A percentile compares a stretch with the other conserved stretches of the same genome.
phyloP scores from a whole-genome alignment of 2,797 vertebrate species.

The Perdix hodgsoniae region DNA sequence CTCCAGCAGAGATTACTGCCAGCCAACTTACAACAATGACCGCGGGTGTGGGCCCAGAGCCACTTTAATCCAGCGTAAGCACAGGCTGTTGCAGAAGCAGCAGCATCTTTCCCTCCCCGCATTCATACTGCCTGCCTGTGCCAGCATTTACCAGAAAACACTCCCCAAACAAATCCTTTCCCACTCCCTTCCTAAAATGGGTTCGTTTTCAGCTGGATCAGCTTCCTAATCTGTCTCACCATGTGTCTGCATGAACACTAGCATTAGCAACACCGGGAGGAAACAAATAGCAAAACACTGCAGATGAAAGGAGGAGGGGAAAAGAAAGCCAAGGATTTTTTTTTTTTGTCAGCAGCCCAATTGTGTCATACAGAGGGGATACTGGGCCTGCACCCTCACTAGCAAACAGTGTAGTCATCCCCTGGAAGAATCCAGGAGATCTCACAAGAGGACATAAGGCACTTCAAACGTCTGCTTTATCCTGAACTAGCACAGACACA shows the following conservation, averaged over 20 bases:
- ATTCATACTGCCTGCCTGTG: not conserved
- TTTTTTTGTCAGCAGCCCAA: not conserved
- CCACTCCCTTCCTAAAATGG: conserved; percentile 30
- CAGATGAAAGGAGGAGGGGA: not conserved
- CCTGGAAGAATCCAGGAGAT: not conserved
- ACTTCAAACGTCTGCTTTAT: not conserved
- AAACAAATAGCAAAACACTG: conserved; percentile 45
- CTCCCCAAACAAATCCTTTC: conserved; percentile 41
- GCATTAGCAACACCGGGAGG: conserved; percentile 52
- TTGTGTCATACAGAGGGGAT: not conserved
- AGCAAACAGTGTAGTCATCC: not conserved
- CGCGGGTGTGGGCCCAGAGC: not conserved
- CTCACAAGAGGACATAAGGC: not conserved
- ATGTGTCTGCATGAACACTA: conserved; percentile 34
- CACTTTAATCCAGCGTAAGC: conserved; percentile 7
- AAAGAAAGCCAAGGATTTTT: not conserved
- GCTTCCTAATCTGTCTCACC: conserved; percentile 62
- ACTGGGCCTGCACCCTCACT: not conserved
- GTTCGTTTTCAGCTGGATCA: conserved; percentile 64
- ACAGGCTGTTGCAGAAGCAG: not conserved
- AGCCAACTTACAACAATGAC: conserved; percentile 1
- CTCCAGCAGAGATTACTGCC: not conserved
- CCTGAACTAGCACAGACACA: not conserved
- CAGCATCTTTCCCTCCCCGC: not conserved
- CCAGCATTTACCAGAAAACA: not conserved